These are phyloP conservation scores for Planiliza haematocheilus DNA, from an alignment of 2,113 vertebrate genomes.

Conservation along the genomic window DNA sequence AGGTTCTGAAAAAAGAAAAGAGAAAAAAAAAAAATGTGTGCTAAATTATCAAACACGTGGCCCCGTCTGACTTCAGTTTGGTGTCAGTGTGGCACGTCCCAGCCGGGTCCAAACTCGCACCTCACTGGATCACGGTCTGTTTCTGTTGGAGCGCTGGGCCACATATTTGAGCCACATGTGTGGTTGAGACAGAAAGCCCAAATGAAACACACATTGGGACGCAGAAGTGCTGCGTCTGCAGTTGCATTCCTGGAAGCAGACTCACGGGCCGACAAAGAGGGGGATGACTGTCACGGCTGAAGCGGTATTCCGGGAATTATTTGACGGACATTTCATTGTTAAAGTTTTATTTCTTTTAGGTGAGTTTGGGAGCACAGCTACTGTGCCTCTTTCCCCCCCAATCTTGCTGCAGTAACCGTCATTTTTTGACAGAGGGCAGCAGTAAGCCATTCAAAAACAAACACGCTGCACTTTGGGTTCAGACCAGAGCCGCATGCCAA, in stretches of 20 bases:
- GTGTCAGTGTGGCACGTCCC: constrained; percentile 72
- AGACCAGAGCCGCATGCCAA: constrained; percentile 50
- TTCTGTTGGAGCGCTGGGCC: constrained; percentile 78
- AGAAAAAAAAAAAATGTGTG: constrained; percentile 53
- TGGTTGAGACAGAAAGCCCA: constrained; percentile 76
- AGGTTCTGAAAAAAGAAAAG: constrained; percentile 43
- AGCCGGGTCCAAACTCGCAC: constrained; percentile 64
- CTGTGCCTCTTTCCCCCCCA: constrained; percentile 40
- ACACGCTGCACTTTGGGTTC: constrained; percentile 21
- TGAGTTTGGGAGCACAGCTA: constrained; percentile 48
- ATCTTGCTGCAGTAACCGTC: constrained; percentile 63
- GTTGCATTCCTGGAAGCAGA: constrained; percentile 77
- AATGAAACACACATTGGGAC: constrained; percentile 84
- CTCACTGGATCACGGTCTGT: constrained; percentile 75
- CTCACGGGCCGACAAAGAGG: constrained; percentile 60
- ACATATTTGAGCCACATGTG: constrained; percentile 85
- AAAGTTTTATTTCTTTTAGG: constrained; percentile 52
- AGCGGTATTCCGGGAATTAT: constrained; percentile 69
- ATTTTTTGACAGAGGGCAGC: constrained; percentile 79
- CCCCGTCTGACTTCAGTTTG: constrained; percentile 63
- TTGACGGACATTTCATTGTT: constrained; percentile 56
- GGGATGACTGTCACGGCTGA: constrained; percentile 56
- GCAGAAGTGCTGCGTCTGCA: constrained; percentile 82
- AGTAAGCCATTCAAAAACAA: constrained; percentile 64
- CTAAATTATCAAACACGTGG: constrained; percentile 70